Percentiles rank a stretch among this genome's conserved stretches.
Conservation (phyloP, 2,888 invertebrate genomes). For the Spisula subtruncata region DNA sequence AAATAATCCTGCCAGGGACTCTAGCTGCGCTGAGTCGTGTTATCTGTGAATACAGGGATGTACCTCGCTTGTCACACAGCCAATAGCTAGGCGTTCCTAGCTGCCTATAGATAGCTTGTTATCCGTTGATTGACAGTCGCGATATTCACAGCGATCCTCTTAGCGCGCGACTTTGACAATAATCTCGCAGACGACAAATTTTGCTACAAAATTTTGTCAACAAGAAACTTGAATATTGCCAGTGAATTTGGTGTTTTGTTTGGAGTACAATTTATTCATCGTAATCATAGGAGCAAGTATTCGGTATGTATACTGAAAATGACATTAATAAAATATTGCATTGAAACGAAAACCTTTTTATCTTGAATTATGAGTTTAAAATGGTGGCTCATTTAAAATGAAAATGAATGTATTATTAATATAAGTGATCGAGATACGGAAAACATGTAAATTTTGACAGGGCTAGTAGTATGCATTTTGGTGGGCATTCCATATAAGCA, state of each 20-base stretch:
- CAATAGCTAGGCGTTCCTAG: not conserved
- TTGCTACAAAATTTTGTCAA: slow-evolving; percentile 14
- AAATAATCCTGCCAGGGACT: not conserved
- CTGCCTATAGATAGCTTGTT: slow-evolving; percentile 19
- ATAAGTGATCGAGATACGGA: not conserved
- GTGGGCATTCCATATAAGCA: not conserved
- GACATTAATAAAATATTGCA: slow-evolving; percentile 12
- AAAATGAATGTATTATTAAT: not conserved
- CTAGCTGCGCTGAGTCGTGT: not conserved
- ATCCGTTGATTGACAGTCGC: slow-evolving; percentile 61
- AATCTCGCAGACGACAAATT: slow-evolving; percentile 59
- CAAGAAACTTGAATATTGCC: not conserved
- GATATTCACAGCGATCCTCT: slow-evolving; percentile 56
- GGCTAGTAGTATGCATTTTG: no score
- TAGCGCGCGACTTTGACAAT: slow-evolving; percentile 60
- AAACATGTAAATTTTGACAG: not conserved
- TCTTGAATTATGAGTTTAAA: slow-evolving; percentile 27
- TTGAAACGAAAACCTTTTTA: not conserved
- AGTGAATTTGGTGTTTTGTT: slow-evolving; percentile 4
- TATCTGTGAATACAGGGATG: slow-evolving; percentile 8
- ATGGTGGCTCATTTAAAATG: not conserved
- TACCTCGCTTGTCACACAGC: not conserved
- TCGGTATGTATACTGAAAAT: slow-evolving; percentile 26
- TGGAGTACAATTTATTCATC: slow-evolving; percentile 15
- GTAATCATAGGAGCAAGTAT: not conserved